Percentiles rank a stretch among this genome's conserved stretches.
Conservation (phyloP, 2,113 vertebrate species). For the Tupaia tana region DNA sequence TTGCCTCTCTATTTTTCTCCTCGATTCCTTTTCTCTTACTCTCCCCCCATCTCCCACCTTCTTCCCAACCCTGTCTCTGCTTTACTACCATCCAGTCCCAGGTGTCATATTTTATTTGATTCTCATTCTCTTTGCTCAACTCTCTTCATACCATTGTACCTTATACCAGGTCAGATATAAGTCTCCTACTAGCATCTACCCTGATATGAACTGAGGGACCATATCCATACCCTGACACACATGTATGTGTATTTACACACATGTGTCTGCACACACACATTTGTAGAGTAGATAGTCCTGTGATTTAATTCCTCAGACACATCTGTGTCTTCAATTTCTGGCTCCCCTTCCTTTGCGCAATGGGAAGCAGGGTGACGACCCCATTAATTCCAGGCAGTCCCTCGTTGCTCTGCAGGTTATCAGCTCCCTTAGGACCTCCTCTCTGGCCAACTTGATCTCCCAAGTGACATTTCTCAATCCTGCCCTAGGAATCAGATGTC, state of each 20-base stretch:
- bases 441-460: constrained; percentile 72
- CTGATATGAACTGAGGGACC: not conserved
- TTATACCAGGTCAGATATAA: not conserved
- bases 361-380: constrained; percentile 30
- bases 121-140: not conserved
- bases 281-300: not conserved
- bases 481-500: constrained; percentile 70
- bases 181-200: not conserved
- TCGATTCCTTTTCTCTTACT: too few species aligned
- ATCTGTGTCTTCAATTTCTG: constrained; percentile 14
- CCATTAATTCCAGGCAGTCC: constrained; percentile 67
- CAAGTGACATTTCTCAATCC: constrained; percentile 61
- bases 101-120: not conserved
- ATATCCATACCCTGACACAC: not conserved
- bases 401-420: not conserved
- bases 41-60: not conserved
- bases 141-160: not conserved
- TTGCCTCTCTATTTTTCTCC: too few species aligned
- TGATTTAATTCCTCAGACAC: constrained; percentile 67
- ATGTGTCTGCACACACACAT: not conserved
- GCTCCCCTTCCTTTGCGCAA: not conserved
- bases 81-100: not conserved
- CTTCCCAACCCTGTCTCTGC: not conserved
- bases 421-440: not conserved
- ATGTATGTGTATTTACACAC: accelerated